These are phyloP conservation scores for Ophion ventricosus DNA, from an alignment of 2,888 invertebrate species.

Conservation along the genomic window DNA sequence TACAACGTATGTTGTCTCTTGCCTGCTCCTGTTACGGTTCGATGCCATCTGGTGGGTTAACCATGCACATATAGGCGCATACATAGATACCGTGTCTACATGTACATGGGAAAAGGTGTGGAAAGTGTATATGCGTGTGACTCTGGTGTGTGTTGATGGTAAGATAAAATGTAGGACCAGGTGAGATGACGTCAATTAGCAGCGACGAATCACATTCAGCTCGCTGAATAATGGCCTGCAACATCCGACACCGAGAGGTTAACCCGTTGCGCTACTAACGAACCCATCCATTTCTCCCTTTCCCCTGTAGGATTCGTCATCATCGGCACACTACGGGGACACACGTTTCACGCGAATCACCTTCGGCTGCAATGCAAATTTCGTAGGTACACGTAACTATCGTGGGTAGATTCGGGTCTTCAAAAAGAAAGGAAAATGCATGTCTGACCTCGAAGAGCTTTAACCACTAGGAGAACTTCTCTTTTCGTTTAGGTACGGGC, in stretches of 20 bases:
- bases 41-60: neutral
- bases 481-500: too few species aligned
- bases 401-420: neutral
- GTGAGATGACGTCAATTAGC: slow-evolving; percentile 67
- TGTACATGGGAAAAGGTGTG: neutral
- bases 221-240: slow-evolving; percentile 29
- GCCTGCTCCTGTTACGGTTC: slow-evolving; percentile 8
- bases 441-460: neutral
- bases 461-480: neutral
- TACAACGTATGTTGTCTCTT: slow-evolving; percentile 15
- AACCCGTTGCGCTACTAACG: slow-evolving; percentile 63
- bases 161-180: slow-evolving; percentile 58
- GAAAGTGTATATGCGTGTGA: neutral
- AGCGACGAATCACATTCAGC: slow-evolving; percentile 40
- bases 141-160: slow-evolving; percentile 20
- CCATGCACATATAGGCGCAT: neutral
- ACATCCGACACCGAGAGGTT: slow-evolving; percentile 32
- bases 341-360: slow-evolving; percentile 27
- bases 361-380: slow-evolving; percentile 32
- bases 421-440: neutral
- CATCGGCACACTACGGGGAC: slow-evolving; percentile 33
- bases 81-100: neutral
- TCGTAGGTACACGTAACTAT: neutral
- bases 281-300: slow-evolving; percentile 53
- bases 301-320: slow-evolving; percentile 36